Evolutionary conservation across 2,113 vertebrate species (phyloP).

Genomic region (Pterocles gutturalis): DNA sequence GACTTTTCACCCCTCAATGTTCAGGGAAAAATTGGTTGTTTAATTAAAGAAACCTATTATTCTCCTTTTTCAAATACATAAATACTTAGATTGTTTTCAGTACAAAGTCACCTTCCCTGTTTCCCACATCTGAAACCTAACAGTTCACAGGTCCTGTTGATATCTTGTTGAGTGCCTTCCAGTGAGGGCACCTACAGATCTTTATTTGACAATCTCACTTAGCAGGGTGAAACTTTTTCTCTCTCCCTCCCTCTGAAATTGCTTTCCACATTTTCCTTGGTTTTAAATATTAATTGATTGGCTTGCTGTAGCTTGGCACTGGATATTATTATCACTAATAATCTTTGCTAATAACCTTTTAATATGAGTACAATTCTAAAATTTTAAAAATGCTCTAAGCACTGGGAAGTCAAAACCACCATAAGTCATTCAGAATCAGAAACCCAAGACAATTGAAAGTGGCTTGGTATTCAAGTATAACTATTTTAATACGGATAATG

Average conservation of each 20-base stretch:
- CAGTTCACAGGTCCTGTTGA: background rate
- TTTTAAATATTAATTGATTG: background rate
- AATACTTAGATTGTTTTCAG: background rate
- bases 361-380: background rate
- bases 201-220: background rate
- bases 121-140: background rate
- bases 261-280: background rate
- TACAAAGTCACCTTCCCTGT: background rate
- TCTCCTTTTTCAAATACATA: background rate
- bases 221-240: background rate
- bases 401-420: background rate
- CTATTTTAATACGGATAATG: background rate
- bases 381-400: background rate
- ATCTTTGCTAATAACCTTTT: background rate
- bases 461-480: background rate
- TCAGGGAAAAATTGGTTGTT: background rate
- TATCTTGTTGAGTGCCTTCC: background rate
- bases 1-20: rapidly evolving
- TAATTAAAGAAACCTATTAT: background rate
- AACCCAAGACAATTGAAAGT: background rate
- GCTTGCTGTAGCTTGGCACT: background rate
- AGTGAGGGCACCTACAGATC: background rate
- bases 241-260: background rate
- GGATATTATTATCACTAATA: background rate
- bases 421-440: background rate